These are phyloP conservation scores for Tetranychus truncatus DNA, from an alignment of 2,888 invertebrate genomes.

Conservation along the genomic window DNA sequence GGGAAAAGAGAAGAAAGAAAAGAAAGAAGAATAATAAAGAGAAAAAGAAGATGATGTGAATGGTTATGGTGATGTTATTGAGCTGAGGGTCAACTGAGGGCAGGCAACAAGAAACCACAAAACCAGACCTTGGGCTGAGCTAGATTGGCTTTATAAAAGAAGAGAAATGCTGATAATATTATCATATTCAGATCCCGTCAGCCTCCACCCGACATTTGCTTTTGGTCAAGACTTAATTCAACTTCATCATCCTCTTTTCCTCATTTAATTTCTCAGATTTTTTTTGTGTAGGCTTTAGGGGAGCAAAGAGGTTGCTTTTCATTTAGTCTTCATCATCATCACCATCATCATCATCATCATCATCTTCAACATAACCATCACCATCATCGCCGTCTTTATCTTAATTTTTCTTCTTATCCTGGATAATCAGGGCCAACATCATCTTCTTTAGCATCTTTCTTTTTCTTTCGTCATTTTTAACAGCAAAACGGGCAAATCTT, in stretches of 20 bases:
- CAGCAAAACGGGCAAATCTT: not conserved
- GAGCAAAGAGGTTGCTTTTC: not conserved
- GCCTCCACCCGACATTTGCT: not conserved
- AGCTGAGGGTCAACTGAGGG: not conserved
- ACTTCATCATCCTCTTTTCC: not conserved
- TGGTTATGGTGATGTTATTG: not conserved
- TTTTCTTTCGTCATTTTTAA: not conserved
- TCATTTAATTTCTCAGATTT: not conserved
- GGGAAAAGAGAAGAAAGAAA: not conserved
- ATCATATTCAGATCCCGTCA: not conserved
- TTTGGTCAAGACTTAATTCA: not conserved
- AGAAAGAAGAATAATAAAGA: not conserved
- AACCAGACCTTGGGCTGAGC: not conserved
- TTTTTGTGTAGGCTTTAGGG: not conserved
- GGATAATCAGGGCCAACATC: not conserved
- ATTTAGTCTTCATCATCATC: not conserved
- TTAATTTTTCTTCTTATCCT: slow-evolving; percentile 1
- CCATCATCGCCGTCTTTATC: not conserved
- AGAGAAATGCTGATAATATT: not conserved
- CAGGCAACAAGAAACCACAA: not conserved
- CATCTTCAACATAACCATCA: too few species aligned
- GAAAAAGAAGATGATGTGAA: not conserved
- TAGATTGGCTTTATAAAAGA: not conserved
- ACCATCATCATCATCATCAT: not conserved
- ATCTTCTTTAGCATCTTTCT: not conserved